Evolutionary conservation across 2,888 invertebrate genomes (phyloP), one percentile per base, ranked within the genome.

Genomic region (Crioceris asparagi): DNA sequence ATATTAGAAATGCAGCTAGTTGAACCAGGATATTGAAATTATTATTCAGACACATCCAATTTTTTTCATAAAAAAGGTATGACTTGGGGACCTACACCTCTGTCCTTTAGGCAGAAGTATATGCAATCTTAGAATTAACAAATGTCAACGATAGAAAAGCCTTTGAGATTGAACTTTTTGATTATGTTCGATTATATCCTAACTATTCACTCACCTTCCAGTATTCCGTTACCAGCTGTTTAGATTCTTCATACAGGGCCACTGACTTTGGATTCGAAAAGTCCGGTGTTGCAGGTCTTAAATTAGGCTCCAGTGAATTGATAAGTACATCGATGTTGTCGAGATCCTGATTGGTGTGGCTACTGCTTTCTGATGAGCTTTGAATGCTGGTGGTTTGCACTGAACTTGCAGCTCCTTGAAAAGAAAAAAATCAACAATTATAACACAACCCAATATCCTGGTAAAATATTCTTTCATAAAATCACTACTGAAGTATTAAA

Each of bases 231-330:
- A 88, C 88, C 49, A 91, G 66, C 65, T 85, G 74, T 57, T 84
- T 85, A 60, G 93, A 92, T 54, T 91, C 85, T 48, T 90, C 79
- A 59, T 84, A 93, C 54, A 93, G 83, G 47, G 80, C 72, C 61
- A 84, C 75, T 35, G 92, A 93, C 61, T 83, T 77, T 12, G 79
- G 75, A 55, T 76, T 76, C 53, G 69, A 72, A 50, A 77, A 73
- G 66, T 87, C 84, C 11, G 93, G 92, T 25, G 83, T 79, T 48
- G 84, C 76, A 2, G 94, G 93, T 52, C 85, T 72, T 38, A 88
- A 66, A 55, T 86, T 83, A 1, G 82, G 79, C 60, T 87, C 86
- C 47, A 90, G 67, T 1, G 81, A 78, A 59, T 85, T 85, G 47
- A 90, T 67, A 64, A 87, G 75, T 62, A 83, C 76, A 64, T 81